These are phyloP conservation scores for Parazoanthus atlanticus DNA, from an alignment of 92 coral and sea anemone species.

Conservation along the genomic window DNA sequence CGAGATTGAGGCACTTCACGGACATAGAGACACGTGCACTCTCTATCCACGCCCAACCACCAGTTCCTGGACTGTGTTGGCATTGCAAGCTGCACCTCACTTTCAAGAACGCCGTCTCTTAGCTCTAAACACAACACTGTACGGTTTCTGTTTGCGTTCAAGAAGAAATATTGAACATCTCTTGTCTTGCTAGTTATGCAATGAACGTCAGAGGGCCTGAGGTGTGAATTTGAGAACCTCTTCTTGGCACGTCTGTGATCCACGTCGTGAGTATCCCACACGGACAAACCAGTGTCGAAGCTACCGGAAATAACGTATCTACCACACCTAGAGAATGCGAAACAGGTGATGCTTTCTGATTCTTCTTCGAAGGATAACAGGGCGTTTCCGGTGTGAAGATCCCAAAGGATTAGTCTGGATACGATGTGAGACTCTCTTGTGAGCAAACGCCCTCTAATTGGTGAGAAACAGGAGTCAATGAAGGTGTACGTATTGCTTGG, in stretches of 20 bases:
- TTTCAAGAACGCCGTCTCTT: neutral
- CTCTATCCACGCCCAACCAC: slow-evolving; percentile 57
- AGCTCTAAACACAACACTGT: slow-evolving; percentile 16
- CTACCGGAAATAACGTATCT: slow-evolving; percentile 61
- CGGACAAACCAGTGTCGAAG: slow-evolving; percentile 55
- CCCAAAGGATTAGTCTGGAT: slow-evolving; percentile 55
- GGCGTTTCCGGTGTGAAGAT: slow-evolving; percentile 38
- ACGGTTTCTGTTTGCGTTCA: neutral
- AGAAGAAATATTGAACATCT: slow-evolving; percentile 35
- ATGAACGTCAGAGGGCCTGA: slow-evolving; percentile 42
- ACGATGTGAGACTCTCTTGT: slow-evolving; percentile 50
- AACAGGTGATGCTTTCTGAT: slow-evolving; percentile 53
- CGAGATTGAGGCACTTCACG: slow-evolving; percentile 37
- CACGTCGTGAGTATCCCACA: slow-evolving; percentile 43
- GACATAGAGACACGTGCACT: slow-evolving; percentile 47
- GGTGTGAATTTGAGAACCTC: neutral
- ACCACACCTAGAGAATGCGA: slow-evolving; percentile 53
- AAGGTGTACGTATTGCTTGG: slow-evolving; percentile 46
- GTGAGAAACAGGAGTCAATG: slow-evolving; percentile 59
- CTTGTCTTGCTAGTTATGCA: slow-evolving; percentile 41
- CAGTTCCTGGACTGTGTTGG: neutral
- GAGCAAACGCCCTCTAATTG: slow-evolving; percentile 46
- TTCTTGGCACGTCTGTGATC: neutral
- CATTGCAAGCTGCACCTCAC: neutral
- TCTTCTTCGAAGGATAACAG: slow-evolving; percentile 31